Base-by-base conservation (phyloP, 2,113 vertebrate genomes). In the Sciurus niger region DNA sequence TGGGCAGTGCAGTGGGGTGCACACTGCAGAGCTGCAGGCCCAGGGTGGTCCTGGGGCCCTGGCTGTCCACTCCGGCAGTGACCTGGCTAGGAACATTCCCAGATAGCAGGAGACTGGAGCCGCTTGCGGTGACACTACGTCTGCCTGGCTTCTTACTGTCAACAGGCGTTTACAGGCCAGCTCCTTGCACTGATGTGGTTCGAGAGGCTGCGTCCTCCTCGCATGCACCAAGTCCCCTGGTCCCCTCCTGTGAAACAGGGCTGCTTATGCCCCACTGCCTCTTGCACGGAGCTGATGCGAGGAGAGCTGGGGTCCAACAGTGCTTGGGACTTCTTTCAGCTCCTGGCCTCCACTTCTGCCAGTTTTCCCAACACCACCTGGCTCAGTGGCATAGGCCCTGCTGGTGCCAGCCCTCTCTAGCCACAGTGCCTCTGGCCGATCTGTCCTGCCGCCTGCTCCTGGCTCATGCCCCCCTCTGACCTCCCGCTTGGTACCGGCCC, bases 91-190 rank as follows among this genome's bases (percentile, higher is more conserved):
- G 40, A 67, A 6, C 48, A 40, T 58, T 24, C 63, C 16, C 78
- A 55, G 78, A 32, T 14, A 12, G 28, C 6, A 6, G 17, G 25
- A 60, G 48, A 20, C 22, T 10, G 46, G 55, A 82, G 68, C 60
- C 7, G 2, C 24, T 40, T 9, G 4, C 4, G 1, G 18, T 1
- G 55, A 53, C 32, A 0, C 74, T 10, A 6, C 0, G 2, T 7
- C 72, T 46, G 60, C 9, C 34, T 2, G 40, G 40, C 40, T 40
- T 40, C 40, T 40, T 40, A 40, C 40, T 40, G 40, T 40, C 40
- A 40, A 40, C 40, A 40, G 40, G 40, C 40, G 4, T 40, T 40
- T 40, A 40, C 40, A 40, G 10, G 14, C n/a, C 28, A 2, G 28
- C 22, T 25, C 1, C 55, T 18, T 2, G 0, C 6, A 53, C 74